These are phyloP conservation scores for Festucalex cinctus DNA, from an alignment of 2,113 vertebrate species.

Conservation along the genomic window DNA sequence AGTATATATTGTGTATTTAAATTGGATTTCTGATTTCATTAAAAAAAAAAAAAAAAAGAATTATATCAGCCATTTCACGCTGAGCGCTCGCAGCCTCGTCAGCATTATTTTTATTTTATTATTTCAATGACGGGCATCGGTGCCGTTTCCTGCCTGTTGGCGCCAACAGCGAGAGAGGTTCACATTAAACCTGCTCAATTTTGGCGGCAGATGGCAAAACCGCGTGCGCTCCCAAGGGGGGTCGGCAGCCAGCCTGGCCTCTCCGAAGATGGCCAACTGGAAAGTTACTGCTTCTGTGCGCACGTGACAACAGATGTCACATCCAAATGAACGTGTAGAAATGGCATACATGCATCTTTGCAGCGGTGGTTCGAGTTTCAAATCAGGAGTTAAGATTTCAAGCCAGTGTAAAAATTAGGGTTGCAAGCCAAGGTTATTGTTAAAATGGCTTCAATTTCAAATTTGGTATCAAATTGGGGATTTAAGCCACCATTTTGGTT, in stretches of 20 bases:
- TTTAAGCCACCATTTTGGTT: not conserved
- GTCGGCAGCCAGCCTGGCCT: slow-evolving; percentile 49
- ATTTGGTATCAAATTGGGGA: no score
- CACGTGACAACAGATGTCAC: not conserved
- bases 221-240: slow-evolving; percentile 53
- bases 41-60: not conserved
- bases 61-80: not conserved
- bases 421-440: no score
- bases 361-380: not conserved
- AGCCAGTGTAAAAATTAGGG: no score
- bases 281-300: slow-evolving; percentile 11
- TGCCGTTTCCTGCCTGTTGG: slow-evolving; percentile 42
- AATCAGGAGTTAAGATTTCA: not conserved
- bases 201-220: slow-evolving; percentile 64
- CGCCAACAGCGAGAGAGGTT: slow-evolving; percentile 42
- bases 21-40: not conserved
- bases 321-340: not conserved
- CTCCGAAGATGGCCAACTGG: slow-evolving; percentile 32
- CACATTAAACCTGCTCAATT: slow-evolving; percentile 52
- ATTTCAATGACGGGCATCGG: slow-evolving; percentile 47
- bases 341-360: not conserved
- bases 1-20: not conserved
- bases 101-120: slow-evolving; percentile 36
- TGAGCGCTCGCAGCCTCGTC: slow-evolving; percentile 6
- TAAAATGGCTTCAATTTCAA: not conserved